A percentile compares a stretch with the other conserved stretches of the same genome.
Evolutionary conservation across 2,888 invertebrate genomes (phyloP).

Genomic region (Cephus sareptanus): DNA sequence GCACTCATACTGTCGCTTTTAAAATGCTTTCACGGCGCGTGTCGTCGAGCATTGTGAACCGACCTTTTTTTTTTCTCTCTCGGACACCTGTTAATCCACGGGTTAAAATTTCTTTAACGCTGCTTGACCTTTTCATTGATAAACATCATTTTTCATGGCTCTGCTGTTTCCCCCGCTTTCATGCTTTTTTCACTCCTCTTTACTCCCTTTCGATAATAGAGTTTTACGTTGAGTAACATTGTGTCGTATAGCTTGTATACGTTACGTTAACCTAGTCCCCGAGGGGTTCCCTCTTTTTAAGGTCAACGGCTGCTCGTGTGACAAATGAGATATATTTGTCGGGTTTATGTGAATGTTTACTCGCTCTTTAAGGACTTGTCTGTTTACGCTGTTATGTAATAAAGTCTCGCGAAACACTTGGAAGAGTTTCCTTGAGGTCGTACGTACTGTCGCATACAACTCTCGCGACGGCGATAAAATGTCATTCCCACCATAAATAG

Average conservation of each 20-base stretch:
- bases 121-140: neutral
- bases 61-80: neutral
- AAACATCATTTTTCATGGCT: neutral
- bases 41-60: neutral
- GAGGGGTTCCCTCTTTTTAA: neutral
- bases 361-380: neutral
- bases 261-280: neutral
- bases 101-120: neutral
- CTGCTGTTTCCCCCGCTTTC: neutral
- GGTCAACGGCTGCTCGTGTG: neutral
- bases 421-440: neutral
- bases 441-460: neutral
- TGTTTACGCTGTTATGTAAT: neutral
- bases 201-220: neutral
- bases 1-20: neutral
- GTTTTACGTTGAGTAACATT: neutral
- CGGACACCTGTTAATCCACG: neutral
- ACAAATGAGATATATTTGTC: neutral
- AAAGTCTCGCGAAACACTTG: neutral
- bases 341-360: neutral
- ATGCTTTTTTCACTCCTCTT: neutral
- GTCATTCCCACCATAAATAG: constrained; percentile 50
- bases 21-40: neutral
- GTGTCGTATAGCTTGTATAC: neutral
- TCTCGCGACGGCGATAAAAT: constrained; percentile 29